A percentile compares a stretch with the other conserved stretches of the same genome.
Evolutionary conservation across 2,113 vertebrate genomes (phyloP).

Genomic region (Phycodurus eques): DNA sequence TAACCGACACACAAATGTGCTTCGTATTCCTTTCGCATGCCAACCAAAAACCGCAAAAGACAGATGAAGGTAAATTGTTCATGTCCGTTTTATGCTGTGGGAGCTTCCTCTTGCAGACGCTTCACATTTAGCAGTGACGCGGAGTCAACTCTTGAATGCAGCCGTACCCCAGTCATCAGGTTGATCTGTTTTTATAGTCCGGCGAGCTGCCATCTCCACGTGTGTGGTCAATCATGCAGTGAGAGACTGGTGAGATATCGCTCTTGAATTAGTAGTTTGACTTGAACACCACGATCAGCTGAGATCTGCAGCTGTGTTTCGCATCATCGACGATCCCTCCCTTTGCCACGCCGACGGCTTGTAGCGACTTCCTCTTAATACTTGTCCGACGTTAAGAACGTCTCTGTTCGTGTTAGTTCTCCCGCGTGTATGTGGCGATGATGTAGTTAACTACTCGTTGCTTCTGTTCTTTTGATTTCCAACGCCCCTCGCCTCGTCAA

Average conservation of each 20-base stretch:
- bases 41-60: slow-evolving; percentile 69
- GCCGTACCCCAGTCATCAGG: slow-evolving; percentile 36
- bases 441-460: slow-evolving; percentile 38
- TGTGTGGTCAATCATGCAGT: slow-evolving; percentile 29
- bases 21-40: slow-evolving; percentile 77
- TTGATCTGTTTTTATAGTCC: slow-evolving; percentile 26
- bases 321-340: slow-evolving; percentile 26
- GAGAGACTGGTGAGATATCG: slow-evolving; percentile 46
- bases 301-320: slow-evolving; percentile 39
- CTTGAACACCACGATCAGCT: slow-evolving; percentile 48
- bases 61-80: slow-evolving; percentile 52
- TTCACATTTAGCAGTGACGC: slow-evolving; percentile 38
- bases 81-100: slow-evolving; percentile 30
- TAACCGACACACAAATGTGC: slow-evolving; percentile 75
- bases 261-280: slow-evolving; percentile 42
- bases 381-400: slow-evolving; percentile 51
- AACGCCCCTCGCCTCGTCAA: slow-evolving; percentile 62
- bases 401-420: slow-evolving; percentile 58
- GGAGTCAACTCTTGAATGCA: slow-evolving; percentile 59
- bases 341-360: slow-evolving; percentile 39
- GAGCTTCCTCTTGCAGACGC: slow-evolving; percentile 33
- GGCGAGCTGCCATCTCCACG: slow-evolving; percentile 39
- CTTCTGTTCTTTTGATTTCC: slow-evolving; percentile 16
- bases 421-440: slow-evolving; percentile 39
- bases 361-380: slow-evolving; percentile 35